Base-by-base conservation (phyloP, 1,140 invertebrate species). In the Wasmannia auropunctata region DNA sequence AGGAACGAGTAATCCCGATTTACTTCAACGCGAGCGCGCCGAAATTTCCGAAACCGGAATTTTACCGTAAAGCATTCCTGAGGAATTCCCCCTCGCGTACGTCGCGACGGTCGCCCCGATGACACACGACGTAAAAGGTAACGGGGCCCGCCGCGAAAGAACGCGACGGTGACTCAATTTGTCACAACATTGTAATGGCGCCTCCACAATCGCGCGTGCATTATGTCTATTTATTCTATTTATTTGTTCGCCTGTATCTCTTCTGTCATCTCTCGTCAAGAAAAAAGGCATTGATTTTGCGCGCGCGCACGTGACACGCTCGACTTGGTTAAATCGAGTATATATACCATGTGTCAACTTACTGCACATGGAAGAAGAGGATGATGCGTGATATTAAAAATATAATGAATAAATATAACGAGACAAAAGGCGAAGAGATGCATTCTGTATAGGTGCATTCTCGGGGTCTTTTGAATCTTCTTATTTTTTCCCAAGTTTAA, bases 51-150 rank as follows among this genome's bases (percentile, higher is more conserved):
- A 65, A 6, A 40, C 60, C 3, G 31, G 10, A n/a, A 65, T 40
- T 8, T 43, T n/a, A 37, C 8, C 19, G 19, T 22, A 8, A 7
- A n/a, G 3, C 16, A 2, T 31, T 28, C 19, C 19, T 7, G 31
- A 19, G 16, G 74, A 60, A 16, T 7, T 3, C 2, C 40, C 25
- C 14, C n/a, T 19, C 19, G n/a, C 19, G 34, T 25, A 67, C 43
- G n/a, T 67, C 60, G 43, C 60, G 60, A 67, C 62, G 37, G 72
- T 56, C 67, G 67, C 28, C 54, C 28, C 22, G 31, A 79, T 65
- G 56, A 80, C 46, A 80, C 60, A 54, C 37, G 34, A 81, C 25
- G 16, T 72, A 81, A 70, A 81, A 81, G 77, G 77, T 70, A 72
- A 81, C 28, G 34, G n/a, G n/a, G 37, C 65, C 46, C 11, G 25